Percentiles rank a stretch among this genome's conserved stretches.
phyloP scores from a whole-genome alignment of 2,888 invertebrate species.

The Graphium colonna region DNA sequence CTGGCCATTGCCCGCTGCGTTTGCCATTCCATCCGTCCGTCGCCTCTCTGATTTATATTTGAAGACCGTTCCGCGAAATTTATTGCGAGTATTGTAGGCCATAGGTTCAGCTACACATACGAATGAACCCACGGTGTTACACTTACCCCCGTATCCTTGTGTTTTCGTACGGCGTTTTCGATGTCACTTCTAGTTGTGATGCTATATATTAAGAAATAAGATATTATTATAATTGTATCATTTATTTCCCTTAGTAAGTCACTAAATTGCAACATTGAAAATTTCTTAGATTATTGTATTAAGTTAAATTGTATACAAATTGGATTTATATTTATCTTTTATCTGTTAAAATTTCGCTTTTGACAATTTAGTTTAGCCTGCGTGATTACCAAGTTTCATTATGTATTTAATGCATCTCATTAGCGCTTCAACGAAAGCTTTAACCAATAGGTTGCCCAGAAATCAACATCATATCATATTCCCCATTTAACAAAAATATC shows the following conservation, averaged over 20 bases:
- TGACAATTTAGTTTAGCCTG: too few species aligned
- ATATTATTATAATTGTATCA: not conserved
- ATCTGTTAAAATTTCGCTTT: too few species aligned
- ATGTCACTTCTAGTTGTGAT: not conserved
- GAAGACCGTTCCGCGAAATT: conserved; percentile 22
- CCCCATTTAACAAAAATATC: too few species aligned
- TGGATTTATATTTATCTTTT: too few species aligned
- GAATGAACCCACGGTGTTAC: conserved; percentile 6
- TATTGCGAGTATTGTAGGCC: conserved; percentile 14
- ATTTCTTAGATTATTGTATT: not conserved
- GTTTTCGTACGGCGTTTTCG: not conserved
- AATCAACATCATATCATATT: too few species aligned
- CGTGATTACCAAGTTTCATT: not conserved
- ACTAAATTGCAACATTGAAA: not conserved
- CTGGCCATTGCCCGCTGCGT: conserved; percentile 18
- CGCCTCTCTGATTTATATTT: conserved; percentile 20
- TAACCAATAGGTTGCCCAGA: too few species aligned
- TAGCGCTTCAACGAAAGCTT: not conserved
- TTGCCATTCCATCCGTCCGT: conserved; percentile 12
- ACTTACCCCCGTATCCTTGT: conserved; percentile 9
- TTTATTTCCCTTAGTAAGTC: not conserved
- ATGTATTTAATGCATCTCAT: not conserved
- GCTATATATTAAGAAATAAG: not conserved
- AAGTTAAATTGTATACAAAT: too few species aligned
- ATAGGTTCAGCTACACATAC: conserved; percentile 5